These are phyloP conservation scores for Melanotaenia maccullochi DNA, from an alignment of 2,797 vertebrate genomes.

Conservation along the genomic window DNA sequence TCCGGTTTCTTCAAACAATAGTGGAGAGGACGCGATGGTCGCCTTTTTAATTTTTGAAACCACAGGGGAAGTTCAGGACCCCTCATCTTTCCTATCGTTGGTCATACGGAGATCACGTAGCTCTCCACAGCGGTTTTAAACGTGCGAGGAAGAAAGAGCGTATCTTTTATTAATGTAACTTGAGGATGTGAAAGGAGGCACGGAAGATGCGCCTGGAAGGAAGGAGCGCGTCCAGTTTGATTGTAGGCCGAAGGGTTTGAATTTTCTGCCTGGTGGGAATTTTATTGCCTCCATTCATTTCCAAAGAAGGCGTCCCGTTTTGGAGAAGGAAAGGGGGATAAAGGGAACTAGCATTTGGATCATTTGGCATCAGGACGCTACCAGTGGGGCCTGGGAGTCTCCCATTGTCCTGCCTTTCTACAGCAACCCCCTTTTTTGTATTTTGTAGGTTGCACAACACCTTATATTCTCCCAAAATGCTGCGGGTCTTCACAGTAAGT, in stretches of 20 bases:
- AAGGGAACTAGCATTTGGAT: conserved; percentile 34
- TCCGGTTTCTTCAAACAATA: conserved; percentile 74
- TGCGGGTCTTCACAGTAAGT: conserved; percentile 40
- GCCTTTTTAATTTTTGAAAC: conserved; percentile 49
- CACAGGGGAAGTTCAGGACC: conserved; percentile 67
- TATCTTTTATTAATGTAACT: not conserved
- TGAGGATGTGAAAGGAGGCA: not conserved
- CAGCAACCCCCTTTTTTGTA: conserved; percentile 24
- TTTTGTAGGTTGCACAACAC: conserved; percentile 43
- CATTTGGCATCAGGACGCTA: conserved; percentile 52
- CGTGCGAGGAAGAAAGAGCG: conserved; percentile 14
- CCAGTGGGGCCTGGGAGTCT: conserved; percentile 63
- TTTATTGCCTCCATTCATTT: conserved; percentile 66
- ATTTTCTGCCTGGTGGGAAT: conserved; percentile 20
- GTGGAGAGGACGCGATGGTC: conserved; percentile 70
- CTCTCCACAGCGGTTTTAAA: conserved; percentile 2
- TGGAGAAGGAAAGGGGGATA: conserved; percentile 14
- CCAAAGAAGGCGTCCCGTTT: conserved; percentile 24
- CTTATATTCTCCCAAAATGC: conserved; percentile 9
- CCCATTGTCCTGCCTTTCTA: conserved; percentile 66
- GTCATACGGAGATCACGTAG: conserved; percentile 61
- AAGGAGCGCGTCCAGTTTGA: conserved; percentile 34
- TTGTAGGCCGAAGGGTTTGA: conserved; percentile 56
- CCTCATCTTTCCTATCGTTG: conserved; percentile 62
- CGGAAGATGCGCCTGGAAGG: conserved; percentile 39